Conservation (phyloP, 1,140 invertebrate genomes). For the Drosophila miranda region DNA sequence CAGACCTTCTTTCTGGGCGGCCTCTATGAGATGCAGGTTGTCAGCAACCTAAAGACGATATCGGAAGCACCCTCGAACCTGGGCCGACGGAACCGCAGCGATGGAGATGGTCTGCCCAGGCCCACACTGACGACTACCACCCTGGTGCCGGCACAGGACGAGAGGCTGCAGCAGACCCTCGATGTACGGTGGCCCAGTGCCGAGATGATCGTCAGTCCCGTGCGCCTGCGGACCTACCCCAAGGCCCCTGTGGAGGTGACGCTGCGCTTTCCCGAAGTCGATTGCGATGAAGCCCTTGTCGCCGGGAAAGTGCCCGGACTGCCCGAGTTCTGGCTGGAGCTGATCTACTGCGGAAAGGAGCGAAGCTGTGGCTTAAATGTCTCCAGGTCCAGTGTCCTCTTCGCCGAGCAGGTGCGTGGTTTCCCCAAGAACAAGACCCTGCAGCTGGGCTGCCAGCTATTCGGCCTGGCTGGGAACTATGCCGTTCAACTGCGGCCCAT, state of each 20-base stretch:
- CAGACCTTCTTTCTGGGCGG: conserved; percentile 74
- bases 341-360: conserved; percentile 89
- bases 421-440: conserved; percentile 87
- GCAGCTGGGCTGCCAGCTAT: conserved; percentile 88
- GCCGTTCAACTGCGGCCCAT: conserved; percentile 86
- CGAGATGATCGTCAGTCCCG: conserved; percentile 87
- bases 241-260: conserved; percentile 87
- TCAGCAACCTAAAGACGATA: conserved; percentile 66
- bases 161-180: conserved; percentile 71
- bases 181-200: conserved; percentile 91
- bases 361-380: conserved; percentile 76
- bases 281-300: conserved; percentile 83
- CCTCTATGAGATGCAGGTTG: conserved; percentile 76
- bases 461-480: conserved; percentile 90
- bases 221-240: conserved; percentile 90
- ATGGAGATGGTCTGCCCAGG: conserved; percentile 18
- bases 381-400: conserved; percentile 84
- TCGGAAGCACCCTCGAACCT: neutral
- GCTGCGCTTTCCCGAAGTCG: conserved; percentile 87
- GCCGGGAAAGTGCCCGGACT: conserved; percentile 83
- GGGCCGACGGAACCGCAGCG: conserved; percentile 26
- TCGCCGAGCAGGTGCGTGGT: conserved; percentile 87
- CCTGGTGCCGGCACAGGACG: conserved; percentile 67
- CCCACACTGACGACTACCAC: conserved; percentile 51
- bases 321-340: conserved; percentile 88